Base-by-base conservation (phyloP, 2,888 invertebrate species). In the Hyposoter dolosus region DNA sequence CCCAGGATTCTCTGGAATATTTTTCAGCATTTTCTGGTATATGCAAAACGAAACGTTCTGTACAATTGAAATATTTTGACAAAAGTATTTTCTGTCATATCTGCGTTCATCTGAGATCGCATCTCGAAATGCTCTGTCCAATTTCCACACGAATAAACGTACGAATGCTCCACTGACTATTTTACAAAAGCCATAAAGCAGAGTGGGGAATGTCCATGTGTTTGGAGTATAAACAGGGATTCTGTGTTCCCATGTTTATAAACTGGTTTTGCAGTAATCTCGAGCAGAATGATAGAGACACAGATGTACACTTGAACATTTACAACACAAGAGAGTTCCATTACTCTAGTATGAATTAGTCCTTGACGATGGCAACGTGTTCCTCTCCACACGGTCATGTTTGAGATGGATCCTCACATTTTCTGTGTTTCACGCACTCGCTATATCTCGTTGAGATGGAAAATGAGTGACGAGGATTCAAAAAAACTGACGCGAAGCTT, bases 321-420 rank as follows among this genome's bases (percentile, higher is more conserved):
- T 79, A 72, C 28, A 81, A 56, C 72, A 56, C 72, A n/a, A 28
- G 56, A 17, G 65, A 65, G 71, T 74, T 84, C 66, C 84, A 66
- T 81, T 84, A 81, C 69, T 45, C 43, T 56, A 28, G 65, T 10
- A 65, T 77, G 81, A 84, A 84, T 84, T 72, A 77, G 72, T 77
- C 50, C 72, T 28, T 53, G 50, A 35, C n/a, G 23, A 63, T 47
- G 19, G 32, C 43, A 56, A 28, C 23, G 72, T 40, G n/a, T 50
- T 53, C 43, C 40, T 45, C 65, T 60, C 17, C 50, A 45, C 45
- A n/a, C 28, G 32, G 3, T 32, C 9, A 71, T 69, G 56, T 47
- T 69, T 45, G 23, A 69, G 45, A 40, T 19, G 45, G 10, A 19
- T 12, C 35, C 53, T 79, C 47, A 32, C 53, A n/a, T 72, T 47